Base-by-base conservation (phyloP, 2,888 invertebrate species). In the Hesperia comma region DNA sequence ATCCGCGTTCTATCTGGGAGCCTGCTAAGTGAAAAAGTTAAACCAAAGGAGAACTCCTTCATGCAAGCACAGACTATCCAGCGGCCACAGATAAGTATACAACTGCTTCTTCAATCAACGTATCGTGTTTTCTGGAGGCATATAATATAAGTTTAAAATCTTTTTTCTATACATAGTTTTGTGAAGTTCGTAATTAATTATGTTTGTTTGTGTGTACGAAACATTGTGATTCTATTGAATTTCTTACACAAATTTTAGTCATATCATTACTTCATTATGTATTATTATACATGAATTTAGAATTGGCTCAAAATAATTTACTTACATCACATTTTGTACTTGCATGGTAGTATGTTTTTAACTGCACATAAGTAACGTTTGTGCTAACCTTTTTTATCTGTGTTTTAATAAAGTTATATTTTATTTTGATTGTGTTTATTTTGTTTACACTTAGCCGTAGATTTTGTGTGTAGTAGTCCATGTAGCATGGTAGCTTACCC, bases 351-450 rank as follows among this genome's bases (percentile, higher is more conserved):
- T 26, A 26, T 37, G 37, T 51, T 12, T 62, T 51, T 51, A 21
- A 54, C 61, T 62, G 6, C 41, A 41, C 53, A 51, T 26, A 14
- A 15, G 17, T 17, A 12, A 19, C 32, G 21, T 21, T 62, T 62
- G 54, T 62, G 55, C 63, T 63, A 46, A 62, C 54, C 10, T 53
- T 62, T 63, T 61, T 56, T 21, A 54, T 17, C 43, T 62, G 32
- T 62, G 43, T 43, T 46, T 43, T 17, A 55, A 63, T 63, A 63
- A 63, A 62, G 3, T 12, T 46, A 7, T 37, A n/a, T 55, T 53
- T 61, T 51, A 6, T 43, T 63, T 63, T 43, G 14, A 33, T 5
- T 55, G 43, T 43, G 43, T 63, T 63, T 63, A 15, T 63, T 63
- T 33, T 62, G 26, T 62, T 46, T 54, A 10, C 51, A 54, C 0